Conservation (phyloP, 1,140 invertebrate species). For the Orchesella cincta region DNA sequence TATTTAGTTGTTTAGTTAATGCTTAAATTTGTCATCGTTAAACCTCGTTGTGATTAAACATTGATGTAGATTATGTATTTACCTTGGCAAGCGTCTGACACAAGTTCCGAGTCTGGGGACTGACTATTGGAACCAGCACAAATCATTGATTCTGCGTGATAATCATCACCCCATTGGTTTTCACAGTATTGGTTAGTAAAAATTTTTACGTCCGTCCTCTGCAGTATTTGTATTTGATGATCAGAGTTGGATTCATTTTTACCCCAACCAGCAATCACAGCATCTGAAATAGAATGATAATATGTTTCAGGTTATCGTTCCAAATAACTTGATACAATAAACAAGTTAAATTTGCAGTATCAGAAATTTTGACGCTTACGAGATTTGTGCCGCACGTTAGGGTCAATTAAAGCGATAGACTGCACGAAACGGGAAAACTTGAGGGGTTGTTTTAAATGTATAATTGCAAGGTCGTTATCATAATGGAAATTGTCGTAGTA, state of each 20-base stretch:
- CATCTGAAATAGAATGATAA: no score
- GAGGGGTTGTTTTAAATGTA: not conserved
- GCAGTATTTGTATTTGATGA: not conserved
- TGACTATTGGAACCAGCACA: not conserved
- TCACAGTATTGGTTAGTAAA: not conserved
- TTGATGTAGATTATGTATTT: not conserved
- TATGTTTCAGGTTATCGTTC: no score
- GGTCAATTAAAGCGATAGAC: not conserved
- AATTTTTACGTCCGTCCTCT: not conserved
- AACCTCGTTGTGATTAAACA: not conserved
- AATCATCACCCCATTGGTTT: constrained; percentile 22
- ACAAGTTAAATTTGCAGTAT: no score
- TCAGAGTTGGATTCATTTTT: no score
- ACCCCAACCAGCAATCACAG: not conserved
- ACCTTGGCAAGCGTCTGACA: constrained; percentile 1
- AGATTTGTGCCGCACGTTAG: not conserved
- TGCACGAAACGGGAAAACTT: not conserved
- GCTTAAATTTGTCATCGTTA: no score
- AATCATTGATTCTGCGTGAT: not conserved
- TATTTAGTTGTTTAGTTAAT: no score
- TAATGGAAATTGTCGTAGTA: constrained; percentile 8
- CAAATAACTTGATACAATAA: no score
- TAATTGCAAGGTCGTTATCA: not conserved
- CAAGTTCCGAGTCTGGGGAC: not conserved
- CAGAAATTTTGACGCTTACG: no score